Base-by-base conservation (phyloP, 2,797 vertebrate species). In the Amblyraja radiata region DNA sequence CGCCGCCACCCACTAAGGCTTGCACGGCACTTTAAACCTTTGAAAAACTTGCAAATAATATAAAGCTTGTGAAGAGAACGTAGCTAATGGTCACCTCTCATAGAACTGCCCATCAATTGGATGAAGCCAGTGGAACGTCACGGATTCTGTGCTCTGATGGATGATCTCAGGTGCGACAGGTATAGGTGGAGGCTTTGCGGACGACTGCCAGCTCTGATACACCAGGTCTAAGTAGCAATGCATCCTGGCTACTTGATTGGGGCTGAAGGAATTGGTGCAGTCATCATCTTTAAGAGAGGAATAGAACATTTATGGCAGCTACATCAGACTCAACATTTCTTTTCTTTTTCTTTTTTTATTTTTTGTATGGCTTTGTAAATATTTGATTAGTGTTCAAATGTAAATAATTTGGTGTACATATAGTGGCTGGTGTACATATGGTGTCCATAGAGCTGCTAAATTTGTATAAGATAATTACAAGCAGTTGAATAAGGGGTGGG, bases 221-320 rank as follows among this genome's bases (percentile, higher is more conserved):
- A 98, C 96, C 0, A 99, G 97, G 95, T 99, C 99, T 96, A 99
- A 95, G 97, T 99, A 99, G 95, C 99, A 99, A 95, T 99, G 99
- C 99, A 99, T 99, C 95, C 99, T 97, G 46, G 99, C 98, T 91
- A 99, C 98, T 95, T 99, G 99, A 96, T 99, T 99, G 94, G 98
- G 97, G 0, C 99, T 99, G 96, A 99, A 99, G 94, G 98, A 99
- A 95, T 99, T 95, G 0, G 98, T 99, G 94, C 99, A 99, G 96
- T 98, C 97, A 46, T 99, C 99, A 0, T 99, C 99, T 99, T 95
- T 6, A 96, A 96, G 93, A 25, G 93, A 93, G 94, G 83, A 18
- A 18, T 93, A 76, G 94, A n/a, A 46, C 39, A 13, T 0, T 0
- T 9, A 68, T 88, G 61, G 36, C 61, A 88, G n/a, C 21, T n/a